Evolutionary conservation across 2,888 invertebrate genomes (phyloP), one percentile per base, ranked within the genome.

Genomic region (Luperina nickerlii): DNA sequence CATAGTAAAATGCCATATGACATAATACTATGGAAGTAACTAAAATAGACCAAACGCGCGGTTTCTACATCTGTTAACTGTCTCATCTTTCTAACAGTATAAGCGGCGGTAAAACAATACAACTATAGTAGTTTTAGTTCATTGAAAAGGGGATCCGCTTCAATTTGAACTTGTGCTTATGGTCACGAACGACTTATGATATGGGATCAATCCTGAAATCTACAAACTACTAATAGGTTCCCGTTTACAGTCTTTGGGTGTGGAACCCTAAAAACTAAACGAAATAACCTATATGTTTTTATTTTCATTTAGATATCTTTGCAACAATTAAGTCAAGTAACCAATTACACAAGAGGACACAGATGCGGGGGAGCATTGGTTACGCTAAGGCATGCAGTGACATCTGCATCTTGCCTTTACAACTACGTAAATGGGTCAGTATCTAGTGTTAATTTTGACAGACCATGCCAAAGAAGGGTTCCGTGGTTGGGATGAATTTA

Each of bases 341-440:
- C 42, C 67, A 54, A 15, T 70, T 11, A 63, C 78, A 8, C 82
- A 0, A 83, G 83, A 68, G 90, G 90, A 6, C 92, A 92, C 75
- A 81, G 78, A 69, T 93, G 92, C 69, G 92, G 92, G 5, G 92
- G 92, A 2, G 91, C 89, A 8, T 74, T 93, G 73, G 81, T 92
- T 32, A 89, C 91, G 0, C 69, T 84, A 0, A 89, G 88, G 11
- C 90, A 89, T 63, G 90, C 88, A 0, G 74, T 92, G 24, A 92
- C 92, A 2, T 78, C 91, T 4, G 92, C 91, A 27, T 76, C 88
- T 18, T 92, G 92, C 75, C 78, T 88, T 9, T 86, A 81, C 20
- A 71, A 82, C 13, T 62, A 57, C 20, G 18, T 66, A 8, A 83
- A 85, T 76, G 82, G 83, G 91, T 88, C 54, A 65, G 89, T 89